Evolutionary conservation across 2,797 vertebrate genomes (phyloP).

Genomic region (Melanotaenia nigrans): DNA sequence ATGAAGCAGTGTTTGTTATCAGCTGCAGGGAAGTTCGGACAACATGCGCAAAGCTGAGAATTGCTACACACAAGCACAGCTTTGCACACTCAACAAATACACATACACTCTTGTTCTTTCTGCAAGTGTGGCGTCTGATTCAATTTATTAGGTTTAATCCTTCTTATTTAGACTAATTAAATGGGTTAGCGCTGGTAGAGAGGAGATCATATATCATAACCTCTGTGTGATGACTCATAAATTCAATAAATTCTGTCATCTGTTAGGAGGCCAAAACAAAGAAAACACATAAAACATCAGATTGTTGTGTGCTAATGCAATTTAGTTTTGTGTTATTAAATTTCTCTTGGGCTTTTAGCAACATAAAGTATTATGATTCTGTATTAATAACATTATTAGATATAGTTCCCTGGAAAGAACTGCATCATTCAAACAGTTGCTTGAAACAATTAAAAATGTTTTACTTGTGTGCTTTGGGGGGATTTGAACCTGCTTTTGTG

Average conservation of each 20-base stretch:
- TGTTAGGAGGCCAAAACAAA: slow-evolving; percentile 30
- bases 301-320: slow-evolving; percentile 18
- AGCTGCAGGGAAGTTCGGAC: slow-evolving; percentile 35
- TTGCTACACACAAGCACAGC: not conserved
- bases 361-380: not conserved
- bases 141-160: slow-evolving; percentile 24
- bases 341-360: not conserved
- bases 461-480: not conserved
- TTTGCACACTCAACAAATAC: not conserved
- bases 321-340: not conserved
- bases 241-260: slow-evolving; percentile 41
- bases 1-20: slow-evolving; percentile 57
- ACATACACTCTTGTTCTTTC: not conserved
- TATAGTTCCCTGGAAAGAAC: not conserved
- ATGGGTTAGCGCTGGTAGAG: slow-evolving; percentile 23
- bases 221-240: slow-evolving; percentile 47
- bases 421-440: no score
- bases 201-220: slow-evolving; percentile 30
- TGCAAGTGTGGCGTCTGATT: slow-evolving; percentile 36
- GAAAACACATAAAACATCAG: slow-evolving; percentile 10
- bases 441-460: not conserved
- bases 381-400: slow-evolving; percentile 64
- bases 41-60: slow-evolving; percentile 16
- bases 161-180: slow-evolving; percentile 37
- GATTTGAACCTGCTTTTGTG: slow-evolving; percentile 2